These are phyloP conservation scores for Haliclystus octoradiatus DNA, from an alignment of 30 jellyfish, hydroid and myxozoan species.

Conservation along the genomic window DNA sequence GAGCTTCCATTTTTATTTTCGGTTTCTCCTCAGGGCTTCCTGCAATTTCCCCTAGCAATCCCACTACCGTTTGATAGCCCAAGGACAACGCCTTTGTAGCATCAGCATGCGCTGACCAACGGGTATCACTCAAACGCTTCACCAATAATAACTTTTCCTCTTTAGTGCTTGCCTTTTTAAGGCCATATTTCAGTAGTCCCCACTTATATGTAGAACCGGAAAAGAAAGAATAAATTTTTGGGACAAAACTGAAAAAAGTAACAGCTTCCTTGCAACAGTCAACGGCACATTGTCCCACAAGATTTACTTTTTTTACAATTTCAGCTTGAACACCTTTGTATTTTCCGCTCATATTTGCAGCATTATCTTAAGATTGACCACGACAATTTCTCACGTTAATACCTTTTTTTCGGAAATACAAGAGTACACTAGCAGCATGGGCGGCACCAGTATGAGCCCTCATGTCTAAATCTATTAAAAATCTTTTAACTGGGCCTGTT, in stretches of 20 bases:
- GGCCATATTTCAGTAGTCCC: neutral
- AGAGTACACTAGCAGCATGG: constrained; percentile 20
- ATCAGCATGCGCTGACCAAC: constrained; percentile 26
- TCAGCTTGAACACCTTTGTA: constrained; percentile 47
- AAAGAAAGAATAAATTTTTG: neutral
- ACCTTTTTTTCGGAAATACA: constrained; percentile 10
- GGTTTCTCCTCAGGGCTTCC: neutral
- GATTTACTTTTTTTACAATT: constrained; percentile 29
- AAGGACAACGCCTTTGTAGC: constrained; percentile 11
- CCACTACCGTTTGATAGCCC: neutral
- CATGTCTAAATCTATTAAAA: neutral
- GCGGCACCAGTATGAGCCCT: neutral
- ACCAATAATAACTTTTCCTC: neutral
- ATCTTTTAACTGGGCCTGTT: constrained; percentile 3
- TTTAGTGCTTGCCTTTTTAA: neutral
- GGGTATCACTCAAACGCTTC: neutral
- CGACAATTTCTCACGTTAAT: constrained; percentile 29
- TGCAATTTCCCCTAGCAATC: constrained; percentile 1
- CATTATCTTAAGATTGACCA: constrained; percentile 60
- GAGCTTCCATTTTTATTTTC: neutral
- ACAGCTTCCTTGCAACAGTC: constrained; percentile 46
- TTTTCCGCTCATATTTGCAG: constrained; percentile 50
- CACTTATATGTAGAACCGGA: neutral
- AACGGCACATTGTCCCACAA: constrained; percentile 52
- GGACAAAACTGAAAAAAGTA: constrained; percentile 17